Conservation (phyloP, 1,140 invertebrate genomes). For the Papilio glaucus region DNA sequence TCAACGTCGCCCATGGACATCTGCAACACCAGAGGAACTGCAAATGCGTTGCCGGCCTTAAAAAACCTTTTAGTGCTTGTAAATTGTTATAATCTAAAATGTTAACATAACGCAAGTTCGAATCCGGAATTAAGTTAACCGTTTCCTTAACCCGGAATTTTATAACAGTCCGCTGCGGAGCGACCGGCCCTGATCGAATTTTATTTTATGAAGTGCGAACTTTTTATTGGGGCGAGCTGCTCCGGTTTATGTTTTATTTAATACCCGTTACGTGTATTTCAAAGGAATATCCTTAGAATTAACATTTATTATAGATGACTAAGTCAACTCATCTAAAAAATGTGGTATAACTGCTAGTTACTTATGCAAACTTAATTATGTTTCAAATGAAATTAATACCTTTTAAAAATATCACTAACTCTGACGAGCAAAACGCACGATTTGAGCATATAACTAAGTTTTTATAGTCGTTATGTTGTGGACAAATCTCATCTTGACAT, state of each 20-base stretch:
- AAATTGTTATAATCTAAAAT: constrained; percentile 4
- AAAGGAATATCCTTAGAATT: constrained; percentile 45
- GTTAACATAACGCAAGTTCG: constrained; percentile 6
- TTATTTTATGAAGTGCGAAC: constrained; percentile 71
- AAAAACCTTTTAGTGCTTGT: background rate
- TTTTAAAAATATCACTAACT: too few species aligned
- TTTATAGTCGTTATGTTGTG: too few species aligned
- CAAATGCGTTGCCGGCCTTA: too few species aligned
- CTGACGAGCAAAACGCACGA: too few species aligned
- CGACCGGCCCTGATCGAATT: constrained; percentile 60
- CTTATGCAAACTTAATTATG: too few species aligned
- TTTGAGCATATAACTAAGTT: too few species aligned
- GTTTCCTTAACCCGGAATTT: constrained; percentile 57
- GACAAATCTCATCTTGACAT: too few species aligned
- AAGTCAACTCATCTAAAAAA: too few species aligned
- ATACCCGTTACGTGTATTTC: constrained; percentile 61
- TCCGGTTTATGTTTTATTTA: constrained; percentile 74
- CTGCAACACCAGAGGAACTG: too few species aligned
- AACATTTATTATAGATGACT: background rate
- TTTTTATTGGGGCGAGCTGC: constrained; percentile 66
- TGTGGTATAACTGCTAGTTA: too few species aligned
- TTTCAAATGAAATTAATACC: too few species aligned
- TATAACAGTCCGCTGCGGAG: constrained; percentile 52
- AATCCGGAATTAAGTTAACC: constrained; percentile 53
- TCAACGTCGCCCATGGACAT: too few species aligned